Base-by-base conservation (phyloP, 2,888 invertebrate species). In the Allolobophora icterica region DNA sequence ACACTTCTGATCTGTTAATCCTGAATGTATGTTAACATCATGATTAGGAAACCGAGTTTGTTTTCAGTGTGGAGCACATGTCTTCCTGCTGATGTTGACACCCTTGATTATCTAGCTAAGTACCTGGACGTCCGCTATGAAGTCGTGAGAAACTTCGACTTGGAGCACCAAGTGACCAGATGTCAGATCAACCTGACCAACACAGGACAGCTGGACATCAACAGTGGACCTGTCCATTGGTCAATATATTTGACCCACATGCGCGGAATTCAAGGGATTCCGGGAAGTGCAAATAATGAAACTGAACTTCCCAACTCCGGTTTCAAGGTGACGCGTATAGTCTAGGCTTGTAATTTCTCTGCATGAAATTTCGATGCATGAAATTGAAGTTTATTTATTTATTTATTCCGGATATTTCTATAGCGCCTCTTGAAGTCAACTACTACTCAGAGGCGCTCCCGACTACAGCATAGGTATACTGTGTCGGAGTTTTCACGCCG, bases 141-240 rank as follows among this genome's bases (percentile, higher is more conserved):
- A 38, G 87, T 87, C 24, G 11, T 35, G 11, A 34, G 87, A 19
- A 87, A 87, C n/a, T 87, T 87, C 35, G 87, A 30, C 34, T 87
- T 24, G 13, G 38, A 8, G 30, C 17, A 35, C 17, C 87, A 87
- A 38, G 38, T 13, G 87, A 35, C 2, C 19, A 35, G 35, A 38
- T 87, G 35, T 87, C 87, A 87, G 87, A 38, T 87, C 87, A 87
- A 87, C 87, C 34, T 87, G 87, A 87, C 87, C 87, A 87, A 87
- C 38, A 35, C 87, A 5, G 87, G 87, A 35, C 87, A 87, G 35
- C 87, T 24, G 87, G 87, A 87, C 87, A 35, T 87, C 87, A 24
- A 38, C 8, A 38, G 35, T 38, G 87, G 87, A 87, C 87, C 87
- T 35, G 87, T 87, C 35, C 87, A 1, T 35, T 87, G 87, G 87